A percentile compares a stretch with the other conserved stretches of the same genome.
Conservation (phyloP, 2,888 invertebrate genomes). For the Eupithecia dodoneata region DNA sequence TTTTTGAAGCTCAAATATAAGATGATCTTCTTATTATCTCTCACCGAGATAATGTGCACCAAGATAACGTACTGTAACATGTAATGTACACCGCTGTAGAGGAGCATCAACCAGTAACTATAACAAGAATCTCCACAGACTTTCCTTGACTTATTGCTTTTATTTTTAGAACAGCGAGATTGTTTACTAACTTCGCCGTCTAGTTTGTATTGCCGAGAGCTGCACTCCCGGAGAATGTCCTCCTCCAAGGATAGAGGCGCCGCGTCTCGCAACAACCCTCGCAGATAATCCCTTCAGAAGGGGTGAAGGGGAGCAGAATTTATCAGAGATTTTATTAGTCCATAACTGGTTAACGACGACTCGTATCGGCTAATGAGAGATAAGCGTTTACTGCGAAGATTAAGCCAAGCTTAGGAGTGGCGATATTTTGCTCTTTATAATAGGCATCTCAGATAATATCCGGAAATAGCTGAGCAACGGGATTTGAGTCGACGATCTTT, state of each 20-base stretch:
- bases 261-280: slow-evolving; percentile 4
- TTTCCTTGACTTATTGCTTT: neutral
- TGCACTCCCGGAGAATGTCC: neutral
- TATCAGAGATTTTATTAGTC: slow-evolving; percentile 64
- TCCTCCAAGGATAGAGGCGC: neutral
- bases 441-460: slow-evolving; percentile 1
- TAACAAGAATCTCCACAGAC: neutral
- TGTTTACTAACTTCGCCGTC: neutral
- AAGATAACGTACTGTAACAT: too few relatives aligned
- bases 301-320: slow-evolving; percentile 45
- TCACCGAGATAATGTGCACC: too few relatives aligned
- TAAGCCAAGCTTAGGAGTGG: slow-evolving; percentile 30
- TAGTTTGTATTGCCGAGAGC: neutral
- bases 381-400: slow-evolving; percentile 51
- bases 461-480: neutral
- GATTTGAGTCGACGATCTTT: neutral
- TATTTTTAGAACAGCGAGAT: neutral
- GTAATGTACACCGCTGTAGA: neutral
- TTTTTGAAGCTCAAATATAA: neutral
- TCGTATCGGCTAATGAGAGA: slow-evolving; percentile 67
- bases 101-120: neutral
- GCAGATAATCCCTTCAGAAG: slow-evolving; percentile 29
- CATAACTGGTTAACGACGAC: slow-evolving; percentile 57
- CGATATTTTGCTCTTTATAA: slow-evolving; percentile 6
- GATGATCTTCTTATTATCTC: too few relatives aligned